phyloP scores from a whole-genome alignment of 2,888 invertebrate genomes.

The Stenurella melanura region DNA sequence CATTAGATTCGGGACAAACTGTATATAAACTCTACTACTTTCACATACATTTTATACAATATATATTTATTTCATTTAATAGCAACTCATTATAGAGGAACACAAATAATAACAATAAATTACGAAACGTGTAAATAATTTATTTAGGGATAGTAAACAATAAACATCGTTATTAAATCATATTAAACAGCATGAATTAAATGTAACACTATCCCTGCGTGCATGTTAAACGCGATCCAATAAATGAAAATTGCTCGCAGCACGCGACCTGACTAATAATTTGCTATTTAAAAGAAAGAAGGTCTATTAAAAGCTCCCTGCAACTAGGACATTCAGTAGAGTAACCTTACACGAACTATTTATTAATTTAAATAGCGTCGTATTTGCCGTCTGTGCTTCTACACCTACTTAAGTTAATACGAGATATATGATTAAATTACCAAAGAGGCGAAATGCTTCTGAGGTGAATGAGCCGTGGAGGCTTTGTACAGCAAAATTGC shows the following conservation, averaged over 20 bases:
- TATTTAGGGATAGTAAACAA: not conserved
- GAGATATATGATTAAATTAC: conserved; percentile 17
- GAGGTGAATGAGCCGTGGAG: conserved; percentile 12
- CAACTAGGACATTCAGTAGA: not conserved
- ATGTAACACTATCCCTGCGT: conserved; percentile 3
- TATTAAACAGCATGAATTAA: conserved; percentile 28
- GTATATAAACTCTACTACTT: no score
- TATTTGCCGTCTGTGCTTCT: not conserved
- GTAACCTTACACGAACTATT: not conserved
- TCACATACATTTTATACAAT: no score
- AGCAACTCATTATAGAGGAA: not conserved
- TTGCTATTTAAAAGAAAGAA: not conserved
- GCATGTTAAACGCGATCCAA: not conserved
- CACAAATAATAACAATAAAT: not conserved
- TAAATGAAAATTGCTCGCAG: conserved; percentile 24
- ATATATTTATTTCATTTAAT: no score
- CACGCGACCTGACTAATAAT: conserved; percentile 22
- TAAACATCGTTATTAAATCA: conserved; percentile 9
- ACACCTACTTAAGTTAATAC: not conserved
- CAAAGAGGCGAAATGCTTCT: conserved; percentile 13
- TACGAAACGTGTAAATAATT: not conserved
- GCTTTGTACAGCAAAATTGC: not conserved
- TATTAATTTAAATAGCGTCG: conserved; percentile 12
- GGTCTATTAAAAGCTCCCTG: not conserved
- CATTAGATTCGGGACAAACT: no score